Evolutionary conservation across 1,140 invertebrate genomes (phyloP), one percentile per base, ranked within the genome.

Genomic region (Bacillus rossius): DNA sequence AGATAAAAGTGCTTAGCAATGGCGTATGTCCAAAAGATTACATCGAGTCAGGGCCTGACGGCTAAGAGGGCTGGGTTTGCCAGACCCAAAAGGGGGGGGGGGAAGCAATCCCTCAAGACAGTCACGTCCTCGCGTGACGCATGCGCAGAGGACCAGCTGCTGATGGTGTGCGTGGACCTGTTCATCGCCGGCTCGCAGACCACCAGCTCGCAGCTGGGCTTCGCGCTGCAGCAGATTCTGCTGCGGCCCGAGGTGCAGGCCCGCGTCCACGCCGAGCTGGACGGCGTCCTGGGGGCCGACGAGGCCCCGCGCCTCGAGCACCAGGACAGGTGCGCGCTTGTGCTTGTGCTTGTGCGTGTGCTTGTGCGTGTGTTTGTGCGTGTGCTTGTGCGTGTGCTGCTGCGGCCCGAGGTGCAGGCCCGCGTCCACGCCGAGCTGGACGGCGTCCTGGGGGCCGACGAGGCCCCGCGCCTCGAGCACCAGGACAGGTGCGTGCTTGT

Each of bases 141-240:
- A 49, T 58, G 74, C 69, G 63, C 73, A 84, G 87, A 86, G 42
- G 81, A 85, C 5, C 85, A 89, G 65, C 67, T 90, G 26, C 73
- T 84, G 14, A 78, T 85, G 64, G 77, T 87, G n/a, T 81, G 86
- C 58, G 64, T 88, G 8, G 87, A 89, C 66, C 72, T 89, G 2
- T 83, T 90, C 51, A 81, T 89, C 58, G 87, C 85, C 2, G 87
- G 87, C 7, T 79, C 79, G 0, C 78, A 81, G 56, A 92, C 89
- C 0, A 92, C 89, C 0, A 82, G 86, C 38, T 83, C 79, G 26
- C 82, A 85, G 0, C 65, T 93, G 3, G 81, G 85, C 59, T 88
- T 92, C 73, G 77, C 82, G 1, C 73, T 93, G 26, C 74, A 91
- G 38, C 76, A 81, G n/a, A 80, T 89, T 65, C 70, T 87, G 1